Conservation (phyloP, 2,113 vertebrate species). For the Axis porcinus region DNA sequence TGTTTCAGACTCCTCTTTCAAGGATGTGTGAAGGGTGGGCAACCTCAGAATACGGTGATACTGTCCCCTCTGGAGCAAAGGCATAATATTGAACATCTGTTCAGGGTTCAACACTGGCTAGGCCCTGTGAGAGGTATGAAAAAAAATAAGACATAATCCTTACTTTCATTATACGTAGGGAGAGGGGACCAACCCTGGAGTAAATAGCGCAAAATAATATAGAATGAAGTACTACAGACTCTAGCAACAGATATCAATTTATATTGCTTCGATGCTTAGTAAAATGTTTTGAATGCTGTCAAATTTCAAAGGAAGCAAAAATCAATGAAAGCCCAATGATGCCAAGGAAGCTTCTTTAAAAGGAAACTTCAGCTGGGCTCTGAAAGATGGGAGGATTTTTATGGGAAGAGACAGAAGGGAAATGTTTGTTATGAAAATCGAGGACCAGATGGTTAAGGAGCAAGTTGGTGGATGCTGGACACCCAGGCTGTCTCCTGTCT, state of each 20-base stretch:
- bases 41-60: background rate
- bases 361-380: background rate
- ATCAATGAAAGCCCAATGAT: background rate
- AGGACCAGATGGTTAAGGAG: background rate
- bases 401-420: background rate
- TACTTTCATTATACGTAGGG: background rate
- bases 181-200: background rate
- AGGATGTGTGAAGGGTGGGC: background rate
- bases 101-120: background rate
- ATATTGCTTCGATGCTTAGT: background rate
- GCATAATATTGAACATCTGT: background rate
- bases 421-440: background rate
- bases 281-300: background rate
- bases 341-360: background rate
- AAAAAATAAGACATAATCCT: background rate
- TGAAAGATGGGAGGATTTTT: background rate
- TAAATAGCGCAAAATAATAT: background rate
- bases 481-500: background rate
- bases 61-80: background rate
- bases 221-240: background rate
- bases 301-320: background rate
- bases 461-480: background rate
- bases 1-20: background rate
- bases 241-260: background rate
- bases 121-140: background rate